Evolutionary conservation across 2,888 invertebrate genomes (phyloP).

Genomic region (Acleris sparsana): DNA sequence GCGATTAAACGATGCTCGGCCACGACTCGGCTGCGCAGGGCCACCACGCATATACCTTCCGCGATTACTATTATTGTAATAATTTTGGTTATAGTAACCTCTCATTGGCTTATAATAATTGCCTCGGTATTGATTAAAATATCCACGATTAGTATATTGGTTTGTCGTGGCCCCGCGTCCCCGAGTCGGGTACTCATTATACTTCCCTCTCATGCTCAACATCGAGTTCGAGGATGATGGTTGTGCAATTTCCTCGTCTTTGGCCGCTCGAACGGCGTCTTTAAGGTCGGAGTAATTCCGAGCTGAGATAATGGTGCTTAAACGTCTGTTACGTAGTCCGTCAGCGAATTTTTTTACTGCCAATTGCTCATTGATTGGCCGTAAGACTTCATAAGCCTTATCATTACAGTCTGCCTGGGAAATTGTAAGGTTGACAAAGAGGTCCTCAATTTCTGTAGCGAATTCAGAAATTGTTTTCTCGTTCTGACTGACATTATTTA

Average conservation of each 20-base stretch:
- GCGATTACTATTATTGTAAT: conserved; percentile 3
- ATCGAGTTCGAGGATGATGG: conserved; percentile 12
- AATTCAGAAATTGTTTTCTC: conserved; percentile 19
- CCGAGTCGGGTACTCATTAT: neutral
- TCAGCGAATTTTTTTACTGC: conserved; percentile 32
- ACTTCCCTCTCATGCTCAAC: conserved; percentile 6
- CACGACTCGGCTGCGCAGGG: conserved; percentile 3
- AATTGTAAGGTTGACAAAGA: conserved; percentile 30
- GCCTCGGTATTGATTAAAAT: conserved; percentile 4
- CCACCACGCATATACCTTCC: conserved; percentile 2
- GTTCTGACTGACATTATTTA: conserved; percentile 17
- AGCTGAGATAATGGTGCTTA: conserved; percentile 24
- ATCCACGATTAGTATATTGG: neutral
- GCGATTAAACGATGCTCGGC: conserved; percentile 3
- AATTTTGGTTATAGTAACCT: neutral
- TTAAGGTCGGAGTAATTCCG: conserved; percentile 24
- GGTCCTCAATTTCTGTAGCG: conserved; percentile 16
- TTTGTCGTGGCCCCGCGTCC: neutral
- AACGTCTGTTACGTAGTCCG: conserved; percentile 27
- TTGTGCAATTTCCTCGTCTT: conserved; percentile 22
- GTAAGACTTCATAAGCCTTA: conserved; percentile 25
- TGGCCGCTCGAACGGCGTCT: conserved; percentile 24
- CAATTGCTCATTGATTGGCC: conserved; percentile 32
- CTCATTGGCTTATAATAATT: conserved; percentile 12
- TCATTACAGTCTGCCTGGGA: conserved; percentile 17